Percentiles rank a stretch among this genome's conserved stretches.
Evolutionary conservation across 2,797 vertebrate species (phyloP).

Genomic region (Pogoniulus pusillus): DNA sequence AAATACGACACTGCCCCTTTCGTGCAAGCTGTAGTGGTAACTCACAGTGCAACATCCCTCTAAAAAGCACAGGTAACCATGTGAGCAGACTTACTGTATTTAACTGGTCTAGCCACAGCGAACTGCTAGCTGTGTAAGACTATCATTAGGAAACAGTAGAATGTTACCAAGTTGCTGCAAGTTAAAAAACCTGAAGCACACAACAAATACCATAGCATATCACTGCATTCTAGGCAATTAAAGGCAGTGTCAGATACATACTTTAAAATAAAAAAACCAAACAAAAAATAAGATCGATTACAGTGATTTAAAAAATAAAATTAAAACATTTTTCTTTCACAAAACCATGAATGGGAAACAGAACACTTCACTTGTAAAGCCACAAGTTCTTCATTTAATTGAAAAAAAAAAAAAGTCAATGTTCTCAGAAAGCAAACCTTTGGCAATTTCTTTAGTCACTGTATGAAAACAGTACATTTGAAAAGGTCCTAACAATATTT

Average conservation of each 20-base stretch:
- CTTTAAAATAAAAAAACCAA: not conserved
- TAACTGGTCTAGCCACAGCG: not conserved
- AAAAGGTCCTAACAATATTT: not conserved
- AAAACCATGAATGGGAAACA: not conserved
- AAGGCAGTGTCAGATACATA: not conserved
- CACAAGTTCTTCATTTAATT: not conserved
- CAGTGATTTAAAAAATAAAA: not conserved
- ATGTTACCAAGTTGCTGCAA: not conserved
- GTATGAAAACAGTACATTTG: not conserved
- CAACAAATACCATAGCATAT: not conserved
- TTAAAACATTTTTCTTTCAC: not conserved
- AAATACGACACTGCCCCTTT: not conserved
- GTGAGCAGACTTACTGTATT: not conserved
- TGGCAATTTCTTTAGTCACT: not conserved
- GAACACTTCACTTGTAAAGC: not conserved
- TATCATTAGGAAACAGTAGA: not conserved
- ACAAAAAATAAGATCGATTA: not conserved
- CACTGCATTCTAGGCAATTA: not conserved
- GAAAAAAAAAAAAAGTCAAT: not conserved
- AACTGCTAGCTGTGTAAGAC: not conserved
- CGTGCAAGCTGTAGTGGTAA: fast-evolving
- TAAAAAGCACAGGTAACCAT: fast-evolving
- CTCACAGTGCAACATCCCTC: not conserved
- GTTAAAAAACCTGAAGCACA: not conserved
- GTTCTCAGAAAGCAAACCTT: not conserved